These are phyloP conservation scores for Antechinus flavipes DNA, from an alignment of 2,113 vertebrate species.

Conservation along the genomic window DNA sequence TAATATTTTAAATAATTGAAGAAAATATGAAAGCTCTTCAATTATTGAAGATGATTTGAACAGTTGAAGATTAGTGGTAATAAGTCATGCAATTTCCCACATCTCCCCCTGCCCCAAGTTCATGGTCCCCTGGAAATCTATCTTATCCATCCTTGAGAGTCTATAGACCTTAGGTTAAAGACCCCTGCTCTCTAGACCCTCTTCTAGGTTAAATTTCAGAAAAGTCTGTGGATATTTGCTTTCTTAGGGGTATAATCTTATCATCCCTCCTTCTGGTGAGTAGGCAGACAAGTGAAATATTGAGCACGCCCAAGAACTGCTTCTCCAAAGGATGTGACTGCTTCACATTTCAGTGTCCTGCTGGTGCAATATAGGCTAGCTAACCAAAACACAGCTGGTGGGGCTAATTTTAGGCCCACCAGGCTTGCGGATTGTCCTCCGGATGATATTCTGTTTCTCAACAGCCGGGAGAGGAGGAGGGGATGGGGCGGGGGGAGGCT, in stretches of 20 bases:
- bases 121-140: neutral
- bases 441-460: slow-evolving; percentile 50
- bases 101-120: neutral
- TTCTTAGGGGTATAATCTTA: slow-evolving; percentile 49
- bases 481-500: neutral
- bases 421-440: slow-evolving; percentile 43
- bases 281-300: slow-evolving; percentile 17
- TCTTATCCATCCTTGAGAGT: neutral
- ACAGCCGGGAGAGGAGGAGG: slow-evolving; percentile 2
- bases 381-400: slow-evolving; percentile 66
- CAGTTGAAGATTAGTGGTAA: neutral
- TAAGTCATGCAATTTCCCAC: neutral
- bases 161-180: neutral
- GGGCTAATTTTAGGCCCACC: slow-evolving; percentile 43
- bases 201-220: slow-evolving; percentile 42
- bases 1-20: neutral
- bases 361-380: slow-evolving; percentile 30
- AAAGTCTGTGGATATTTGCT: slow-evolving; percentile 45
- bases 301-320: neutral
- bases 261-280: slow-evolving; percentile 33
- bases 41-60: neutral
- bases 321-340: slow-evolving; percentile 10
- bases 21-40: neutral
- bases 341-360: slow-evolving; percentile 55
- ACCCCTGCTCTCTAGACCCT: slow-evolving; percentile 4